phyloP scores from a whole-genome alignment of 2,797 vertebrate species.

The Leptoclinus maculatus region DNA sequence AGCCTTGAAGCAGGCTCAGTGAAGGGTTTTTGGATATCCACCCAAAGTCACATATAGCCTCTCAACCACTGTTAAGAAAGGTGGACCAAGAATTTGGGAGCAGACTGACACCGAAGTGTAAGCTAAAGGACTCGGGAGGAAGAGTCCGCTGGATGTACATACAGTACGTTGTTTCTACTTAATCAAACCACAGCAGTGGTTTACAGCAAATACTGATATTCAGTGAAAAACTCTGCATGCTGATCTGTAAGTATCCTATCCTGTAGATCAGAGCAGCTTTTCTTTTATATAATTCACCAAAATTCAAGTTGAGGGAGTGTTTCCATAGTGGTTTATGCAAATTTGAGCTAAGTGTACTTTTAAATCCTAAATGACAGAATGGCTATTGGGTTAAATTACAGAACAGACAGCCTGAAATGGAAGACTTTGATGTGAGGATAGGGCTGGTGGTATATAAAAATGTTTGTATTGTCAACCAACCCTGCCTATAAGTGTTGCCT shows the following conservation, averaged over 20 bases:
- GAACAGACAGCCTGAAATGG: not conserved
- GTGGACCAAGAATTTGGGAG: not conserved
- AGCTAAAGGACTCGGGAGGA: conserved; percentile 43
- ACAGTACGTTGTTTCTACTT: conserved; percentile 2
- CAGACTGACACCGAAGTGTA: conserved; percentile 22
- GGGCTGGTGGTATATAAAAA: not conserved
- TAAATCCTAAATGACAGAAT: conserved; percentile 8
- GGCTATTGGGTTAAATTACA: not conserved
- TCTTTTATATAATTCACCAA: not conserved
- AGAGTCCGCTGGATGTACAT: conserved; percentile 24
- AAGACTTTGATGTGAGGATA: not conserved
- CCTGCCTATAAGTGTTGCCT: not conserved
- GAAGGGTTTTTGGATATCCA: conserved; percentile 20
- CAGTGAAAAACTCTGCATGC: conserved; percentile 23
- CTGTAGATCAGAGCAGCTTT: conserved; percentile 23
- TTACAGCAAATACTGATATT: conserved; percentile 37
- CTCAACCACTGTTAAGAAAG: conserved; percentile 38
- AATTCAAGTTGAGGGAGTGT: conserved; percentile 7
- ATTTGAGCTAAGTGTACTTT: conserved; percentile 8
- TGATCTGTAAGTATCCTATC: conserved; percentile 13
- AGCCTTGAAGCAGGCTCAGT: not conserved
- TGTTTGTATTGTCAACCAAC: conserved; percentile 8
- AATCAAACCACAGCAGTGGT: conserved; percentile 19
- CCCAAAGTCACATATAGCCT: conserved; percentile 6
- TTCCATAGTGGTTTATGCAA: conserved; percentile 12